Base-by-base conservation (phyloP, 2,888 invertebrate genomes). In the Epicampocera succincta region DNA sequence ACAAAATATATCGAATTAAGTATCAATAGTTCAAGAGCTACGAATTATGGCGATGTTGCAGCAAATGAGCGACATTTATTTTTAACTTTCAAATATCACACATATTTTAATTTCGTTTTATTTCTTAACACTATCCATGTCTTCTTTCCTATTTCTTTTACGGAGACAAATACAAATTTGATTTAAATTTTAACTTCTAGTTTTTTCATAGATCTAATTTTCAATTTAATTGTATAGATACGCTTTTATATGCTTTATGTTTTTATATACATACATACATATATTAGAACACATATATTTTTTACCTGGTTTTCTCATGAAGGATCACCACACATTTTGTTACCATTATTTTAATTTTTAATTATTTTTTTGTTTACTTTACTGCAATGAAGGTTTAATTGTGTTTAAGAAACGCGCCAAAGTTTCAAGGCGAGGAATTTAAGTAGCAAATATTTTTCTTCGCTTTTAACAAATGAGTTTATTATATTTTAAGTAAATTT, bases 181-280 rank as follows among this genome's bases (percentile, higher is more conserved):
- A 52, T 68, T 69, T 33, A 13, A 46, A 54, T 56, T 61, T 77
- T 78, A 66, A 74, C 63, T 82, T 81, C 78, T 82, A 78, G 82
- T 78, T 82, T 82, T 33, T 61, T 63, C 52, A 50, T 61, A 73
- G 68, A 69, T 77, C 66, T 76, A 72, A 61, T 76, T 83, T 79
- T 80, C 75, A 72, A 75, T 71, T 76, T 76, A 77, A 78, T 82
- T 78, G 78, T 74, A 52, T 69, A 29, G 58, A 65, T 58, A 25
- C 63, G 29, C 33, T 60, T 60, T 61, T 40, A 13, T 65, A 44
- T 69, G 15, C 40, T 56, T 72, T 73, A 56, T 46, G 19, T 15
- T 54, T 9, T 33, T 54, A 33, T 46, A 33, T 33, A 33, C 6
- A 33, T 33, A 9, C 33, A 9, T 33, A 33, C 33, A 8, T 9